Base-by-base conservation (phyloP, 2,888 invertebrate genomes). In the Chrysina gloriosa region DNA sequence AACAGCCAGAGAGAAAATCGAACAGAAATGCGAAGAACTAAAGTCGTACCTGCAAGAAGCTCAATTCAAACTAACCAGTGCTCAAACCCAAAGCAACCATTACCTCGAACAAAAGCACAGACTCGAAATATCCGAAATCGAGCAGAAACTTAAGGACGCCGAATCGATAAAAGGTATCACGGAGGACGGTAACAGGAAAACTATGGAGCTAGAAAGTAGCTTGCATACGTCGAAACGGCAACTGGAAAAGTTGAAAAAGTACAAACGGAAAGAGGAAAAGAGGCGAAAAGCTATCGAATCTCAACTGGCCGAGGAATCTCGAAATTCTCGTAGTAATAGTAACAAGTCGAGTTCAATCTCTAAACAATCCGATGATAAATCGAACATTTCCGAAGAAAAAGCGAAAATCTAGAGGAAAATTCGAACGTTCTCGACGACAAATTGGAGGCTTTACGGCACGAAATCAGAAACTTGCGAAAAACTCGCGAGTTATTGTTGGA, bases 401-500 rank as follows among this genome's bases (percentile, higher is more conserved):
- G 27, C 16, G 42, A 61, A 4, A 61, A 16, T 42, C 5, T 42
- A n/a, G 45, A 50, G 23, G 54, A 63, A 29, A 58, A 58, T 14
- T 39, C 48, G 1, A 67, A 67, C 27, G 47, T 69, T 1, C 56
- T 63, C 0, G 70, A 72, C 45, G 74, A 73, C 45, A 72, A 89
- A 68, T 67, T 79, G 67, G 91, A 91, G 76, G 84, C 88, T 1
- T 77, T 93, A 27, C 85, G 94, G 19, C 90, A 91, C 74, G 95
- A 95, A 84, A 95, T 95, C 50, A 87, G 91, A 72, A 92, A 93
- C 78, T 83, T 95, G 36, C 86, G 95, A 14, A 88, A 90, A 74
- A 93, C 93, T 0, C 87, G 93, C 58, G 94, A 95, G 77, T 89
- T 90, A 75, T 82, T 95, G 36, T 85, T 93, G 58, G 92, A 93